Conservation (phyloP, 2,888 invertebrate genomes). For the Monoplex corrugatus region DNA sequence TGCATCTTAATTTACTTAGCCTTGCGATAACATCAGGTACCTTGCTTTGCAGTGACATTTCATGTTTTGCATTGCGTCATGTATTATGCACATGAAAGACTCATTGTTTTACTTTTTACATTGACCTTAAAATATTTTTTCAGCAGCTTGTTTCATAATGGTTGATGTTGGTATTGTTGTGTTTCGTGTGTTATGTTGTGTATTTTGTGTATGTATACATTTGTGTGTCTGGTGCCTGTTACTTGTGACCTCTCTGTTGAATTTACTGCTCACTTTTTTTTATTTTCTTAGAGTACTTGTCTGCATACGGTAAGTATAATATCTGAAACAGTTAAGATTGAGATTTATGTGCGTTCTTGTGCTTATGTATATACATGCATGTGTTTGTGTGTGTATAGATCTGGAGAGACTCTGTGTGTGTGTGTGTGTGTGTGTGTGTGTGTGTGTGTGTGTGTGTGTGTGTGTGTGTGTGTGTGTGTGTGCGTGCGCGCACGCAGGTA, state of each 20-base stretch:
- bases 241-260: not conserved
- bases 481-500: not conserved
- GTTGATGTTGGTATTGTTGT: not conserved
- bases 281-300: not conserved
- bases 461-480: not conserved
- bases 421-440: conserved; percentile 17
- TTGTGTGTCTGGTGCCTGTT: too few species aligned
- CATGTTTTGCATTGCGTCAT: too few species aligned
- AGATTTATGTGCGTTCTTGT: not conserved
- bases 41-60: too few species aligned
- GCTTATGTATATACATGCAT: not conserved
- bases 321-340: not conserved
- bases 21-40: too few species aligned
- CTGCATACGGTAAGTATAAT: not conserved
- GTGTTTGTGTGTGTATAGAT: not conserved
- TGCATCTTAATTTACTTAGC: too few species aligned
- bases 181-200: not conserved
- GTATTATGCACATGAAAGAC: too few species aligned
- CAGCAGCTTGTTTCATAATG: not conserved
- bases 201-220: too few species aligned
- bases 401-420: conserved; percentile 9
- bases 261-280: not conserved
- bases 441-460: conserved; percentile 17
- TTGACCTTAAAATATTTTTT: too few species aligned
- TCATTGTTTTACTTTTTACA: too few species aligned